Evolutionary conservation across 37 sponge, comb jelly and placozoan genomes (phyloP).

Genomic region (Corticium candelabrum): DNA sequence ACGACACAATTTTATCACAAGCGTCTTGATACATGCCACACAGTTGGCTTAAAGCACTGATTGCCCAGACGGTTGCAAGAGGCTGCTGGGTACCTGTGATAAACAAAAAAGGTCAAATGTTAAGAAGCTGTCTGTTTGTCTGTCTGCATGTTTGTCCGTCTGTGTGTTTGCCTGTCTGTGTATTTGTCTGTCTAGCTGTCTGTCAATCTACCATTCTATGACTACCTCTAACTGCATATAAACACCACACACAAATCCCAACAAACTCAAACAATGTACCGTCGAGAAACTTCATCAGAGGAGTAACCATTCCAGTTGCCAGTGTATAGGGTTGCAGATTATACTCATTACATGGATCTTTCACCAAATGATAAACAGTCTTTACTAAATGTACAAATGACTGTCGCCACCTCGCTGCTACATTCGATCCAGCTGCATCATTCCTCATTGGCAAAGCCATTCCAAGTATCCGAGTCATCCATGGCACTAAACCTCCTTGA

Average conservation of each 20-base stretch:
- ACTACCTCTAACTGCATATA: too few relatives aligned
- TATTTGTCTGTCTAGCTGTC: too few relatives aligned
- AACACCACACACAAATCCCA: too few relatives aligned
- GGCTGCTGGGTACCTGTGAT: background rate
- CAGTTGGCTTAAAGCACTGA: background rate
- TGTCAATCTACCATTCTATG: too few relatives aligned
- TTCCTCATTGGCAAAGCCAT: too few relatives aligned
- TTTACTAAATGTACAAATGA: background rate
- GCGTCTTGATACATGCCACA: background rate
- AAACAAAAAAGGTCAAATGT: too few relatives aligned
- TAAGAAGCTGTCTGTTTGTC: too few relatives aligned
- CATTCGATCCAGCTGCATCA: background rate
- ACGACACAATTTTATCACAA: background rate
- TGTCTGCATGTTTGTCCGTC: too few relatives aligned
- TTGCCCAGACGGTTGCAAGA: background rate
- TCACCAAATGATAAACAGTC: background rate
- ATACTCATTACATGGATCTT: background rate
- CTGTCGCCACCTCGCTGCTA: background rate
- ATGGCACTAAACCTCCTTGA: background rate
- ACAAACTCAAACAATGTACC: too few relatives aligned
- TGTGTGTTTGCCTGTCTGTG: too few relatives aligned
- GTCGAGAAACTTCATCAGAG: background rate
- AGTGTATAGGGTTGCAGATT: background rate
- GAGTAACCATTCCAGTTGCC: background rate
- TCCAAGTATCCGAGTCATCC: background rate